These are phyloP conservation scores for Hiodon tergisus DNA, from an alignment of 2,113 vertebrate genomes.

Conservation along the genomic window DNA sequence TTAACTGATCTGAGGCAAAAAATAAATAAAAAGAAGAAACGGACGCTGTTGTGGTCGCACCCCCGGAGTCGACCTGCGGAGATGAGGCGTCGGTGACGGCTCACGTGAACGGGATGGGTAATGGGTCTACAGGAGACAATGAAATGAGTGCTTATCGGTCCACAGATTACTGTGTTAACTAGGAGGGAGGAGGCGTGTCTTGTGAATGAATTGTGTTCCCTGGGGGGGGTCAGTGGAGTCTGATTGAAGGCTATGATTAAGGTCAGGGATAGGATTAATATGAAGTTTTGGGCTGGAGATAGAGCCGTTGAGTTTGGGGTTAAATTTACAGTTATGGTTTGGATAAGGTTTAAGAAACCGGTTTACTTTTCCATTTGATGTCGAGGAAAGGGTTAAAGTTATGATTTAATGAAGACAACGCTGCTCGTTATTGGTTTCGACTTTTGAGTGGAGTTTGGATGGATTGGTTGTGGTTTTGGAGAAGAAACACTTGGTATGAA, in stretches of 20 bases:
- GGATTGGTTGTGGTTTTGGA: no score
- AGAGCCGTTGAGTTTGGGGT: constrained; percentile 14
- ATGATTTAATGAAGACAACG: neutral
- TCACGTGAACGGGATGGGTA: neutral
- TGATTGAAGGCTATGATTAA: constrained; percentile 64
- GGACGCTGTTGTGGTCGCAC: no score
- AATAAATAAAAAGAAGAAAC: no score
- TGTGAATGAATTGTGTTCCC: constrained; percentile 58
- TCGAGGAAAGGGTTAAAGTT: neutral
- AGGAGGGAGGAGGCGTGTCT: constrained; percentile 36
- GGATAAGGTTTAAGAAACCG: neutral
- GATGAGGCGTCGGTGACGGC: no score
- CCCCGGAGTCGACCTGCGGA: neutral
- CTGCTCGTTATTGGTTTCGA: neutral
- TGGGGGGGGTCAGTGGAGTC: constrained; percentile 57
- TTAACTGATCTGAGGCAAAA: no score
- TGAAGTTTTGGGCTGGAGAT: constrained; percentile 31
- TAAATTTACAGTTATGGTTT: constrained; percentile 29
- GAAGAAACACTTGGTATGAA: no score
- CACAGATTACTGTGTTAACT: constrained; percentile 59
- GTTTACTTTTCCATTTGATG: neutral
- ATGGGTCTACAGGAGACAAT: constrained; percentile 46
- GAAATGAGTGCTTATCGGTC: constrained; percentile 60
- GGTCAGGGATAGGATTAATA: constrained; percentile 49
- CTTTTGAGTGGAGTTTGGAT: neutral